Conservation (phyloP, 2,113 vertebrate genomes). For the Sturnus vulgaris region DNA sequence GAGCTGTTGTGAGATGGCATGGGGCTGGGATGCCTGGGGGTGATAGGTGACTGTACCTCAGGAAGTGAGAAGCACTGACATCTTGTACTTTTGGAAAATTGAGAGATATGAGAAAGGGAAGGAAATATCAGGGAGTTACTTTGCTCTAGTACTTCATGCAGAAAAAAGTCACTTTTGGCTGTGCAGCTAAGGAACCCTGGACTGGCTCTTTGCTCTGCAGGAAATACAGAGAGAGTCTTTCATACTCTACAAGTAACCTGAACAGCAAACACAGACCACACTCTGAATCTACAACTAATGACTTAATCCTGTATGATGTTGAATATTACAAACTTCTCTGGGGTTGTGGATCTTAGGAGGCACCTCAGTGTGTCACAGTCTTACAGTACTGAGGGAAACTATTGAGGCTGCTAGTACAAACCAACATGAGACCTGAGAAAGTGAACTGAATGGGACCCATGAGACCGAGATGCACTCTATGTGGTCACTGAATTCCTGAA, state of each 20-base stretch:
- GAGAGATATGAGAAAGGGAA: background rate
- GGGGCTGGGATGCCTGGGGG: background rate
- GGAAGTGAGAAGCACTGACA: background rate
- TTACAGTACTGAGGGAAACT: background rate
- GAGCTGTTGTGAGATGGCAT: background rate
- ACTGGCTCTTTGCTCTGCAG: background rate
- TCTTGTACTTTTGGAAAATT: background rate
- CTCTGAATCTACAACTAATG: background rate
- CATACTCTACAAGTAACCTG: background rate
- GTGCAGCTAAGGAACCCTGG: background rate
- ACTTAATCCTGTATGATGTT: background rate
- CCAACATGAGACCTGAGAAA: background rate
- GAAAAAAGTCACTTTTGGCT: background rate
- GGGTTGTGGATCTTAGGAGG: background rate
- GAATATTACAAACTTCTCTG: background rate
- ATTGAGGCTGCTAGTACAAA: background rate
- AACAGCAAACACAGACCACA: background rate
- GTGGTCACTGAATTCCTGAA: background rate
- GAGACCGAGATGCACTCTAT: background rate
- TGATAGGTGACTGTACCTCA: background rate
- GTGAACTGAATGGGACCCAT: background rate
- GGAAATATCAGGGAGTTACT: background rate
- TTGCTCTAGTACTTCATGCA: background rate
- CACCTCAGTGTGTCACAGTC: accelerated
- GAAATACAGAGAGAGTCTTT: background rate